Evolutionary conservation across 2,113 vertebrate species (phyloP).

Genomic region (Sinocyclocheilus rhinocerous): DNA sequence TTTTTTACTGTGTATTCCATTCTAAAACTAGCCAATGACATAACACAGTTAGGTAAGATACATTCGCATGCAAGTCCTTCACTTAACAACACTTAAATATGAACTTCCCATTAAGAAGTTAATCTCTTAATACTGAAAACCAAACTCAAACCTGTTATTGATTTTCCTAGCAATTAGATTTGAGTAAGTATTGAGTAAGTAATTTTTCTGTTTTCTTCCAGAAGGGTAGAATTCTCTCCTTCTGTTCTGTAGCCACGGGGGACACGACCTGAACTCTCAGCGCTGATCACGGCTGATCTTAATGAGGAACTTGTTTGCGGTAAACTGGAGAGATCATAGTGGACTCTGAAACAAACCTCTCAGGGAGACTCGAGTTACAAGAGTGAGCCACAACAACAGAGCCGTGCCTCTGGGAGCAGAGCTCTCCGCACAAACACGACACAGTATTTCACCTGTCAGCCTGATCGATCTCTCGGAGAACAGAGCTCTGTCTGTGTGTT

Average conservation of each 20-base stretch:
- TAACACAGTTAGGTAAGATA: background rate
- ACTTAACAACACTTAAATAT: no score
- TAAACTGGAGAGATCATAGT: conserved; percentile 11
- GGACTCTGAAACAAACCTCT: conserved; percentile 29
- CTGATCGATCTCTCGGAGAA: conserved; percentile 18
- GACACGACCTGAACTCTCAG: background rate
- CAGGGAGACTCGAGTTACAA: conserved; percentile 65
- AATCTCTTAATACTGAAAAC: background rate
- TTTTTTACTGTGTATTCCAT: no score
- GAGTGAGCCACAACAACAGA: conserved; percentile 51
- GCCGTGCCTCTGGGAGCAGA: conserved; percentile 9
- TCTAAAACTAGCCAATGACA: no score
- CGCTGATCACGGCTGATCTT: background rate
- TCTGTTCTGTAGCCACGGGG: background rate
- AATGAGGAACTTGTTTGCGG: conserved; percentile 31
- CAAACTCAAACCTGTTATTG: background rate
- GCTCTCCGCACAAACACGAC: background rate
- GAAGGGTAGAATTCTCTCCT: background rate
- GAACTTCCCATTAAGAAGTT: background rate
- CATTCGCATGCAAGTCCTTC: background rate
- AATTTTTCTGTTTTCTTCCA: background rate
- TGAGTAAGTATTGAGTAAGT: background rate
- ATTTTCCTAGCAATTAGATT: background rate
- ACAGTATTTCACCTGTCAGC: conserved; percentile 27
- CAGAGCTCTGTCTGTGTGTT: conserved; percentile 29